These are phyloP conservation scores for Chelonoidis abingdonii DNA, from an alignment of 2,113 vertebrate species.

Conservation along the genomic window DNA sequence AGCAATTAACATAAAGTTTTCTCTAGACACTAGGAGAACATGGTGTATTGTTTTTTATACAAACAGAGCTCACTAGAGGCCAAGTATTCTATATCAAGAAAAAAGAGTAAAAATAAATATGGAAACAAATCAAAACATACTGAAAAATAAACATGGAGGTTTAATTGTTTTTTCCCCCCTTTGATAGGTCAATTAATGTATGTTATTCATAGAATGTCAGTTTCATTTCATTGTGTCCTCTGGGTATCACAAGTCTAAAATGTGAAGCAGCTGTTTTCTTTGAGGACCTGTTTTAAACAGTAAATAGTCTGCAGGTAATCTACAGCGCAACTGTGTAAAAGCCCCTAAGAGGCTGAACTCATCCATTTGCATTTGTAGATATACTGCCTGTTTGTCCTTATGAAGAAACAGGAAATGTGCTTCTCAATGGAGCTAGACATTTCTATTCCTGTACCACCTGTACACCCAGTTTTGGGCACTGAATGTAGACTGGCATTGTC, in stretches of 20 bases:
- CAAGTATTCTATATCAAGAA: not conserved
- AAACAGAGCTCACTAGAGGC: not conserved
- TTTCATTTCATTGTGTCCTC: conserved; percentile 14
- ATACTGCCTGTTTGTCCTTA: not conserved
- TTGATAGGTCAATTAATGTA: not conserved
- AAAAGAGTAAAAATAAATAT: not conserved
- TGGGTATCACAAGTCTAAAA: not conserved
- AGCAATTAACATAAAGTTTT: not conserved
- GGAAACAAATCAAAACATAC: not conserved
- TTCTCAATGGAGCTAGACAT: not conserved
- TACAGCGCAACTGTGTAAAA: conserved; percentile 10
- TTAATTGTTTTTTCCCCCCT: not conserved
- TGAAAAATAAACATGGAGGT: not conserved
- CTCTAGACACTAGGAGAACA: rapidly evolving
- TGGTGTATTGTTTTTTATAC: not conserved
- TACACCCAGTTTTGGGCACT: not conserved
- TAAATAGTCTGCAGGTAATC: conserved; percentile 28
- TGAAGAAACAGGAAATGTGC: not conserved
- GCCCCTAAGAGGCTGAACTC: not conserved
- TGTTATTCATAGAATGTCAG: not conserved
- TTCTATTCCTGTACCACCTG: not conserved
- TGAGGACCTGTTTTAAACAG: conserved; percentile 25
- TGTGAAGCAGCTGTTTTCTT: conserved; percentile 28
- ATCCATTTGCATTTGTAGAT: conserved; percentile 29
- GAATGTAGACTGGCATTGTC: not conserved